Base-by-base conservation (phyloP, 2,797 vertebrate genomes). In the Channallabes apus region DNA sequence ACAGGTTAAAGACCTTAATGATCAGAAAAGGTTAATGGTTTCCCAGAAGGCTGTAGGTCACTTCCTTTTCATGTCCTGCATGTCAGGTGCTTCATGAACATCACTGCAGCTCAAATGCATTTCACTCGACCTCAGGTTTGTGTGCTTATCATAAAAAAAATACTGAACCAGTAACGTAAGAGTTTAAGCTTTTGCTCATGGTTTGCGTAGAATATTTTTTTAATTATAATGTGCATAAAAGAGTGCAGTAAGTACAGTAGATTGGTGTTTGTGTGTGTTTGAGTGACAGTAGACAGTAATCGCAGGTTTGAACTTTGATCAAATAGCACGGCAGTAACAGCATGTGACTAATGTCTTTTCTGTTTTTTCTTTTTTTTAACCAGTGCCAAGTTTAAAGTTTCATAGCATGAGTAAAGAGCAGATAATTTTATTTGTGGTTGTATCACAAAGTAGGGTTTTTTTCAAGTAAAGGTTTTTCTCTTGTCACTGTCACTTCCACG, bases 251-350 rank as follows among this genome's bases (percentile, higher is more conserved):
- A 46, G 29, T 27, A 65, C 82, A 51, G 79, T 69, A 22, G 46
- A 11, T 54, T 38, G 15, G 35, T n/a, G 46, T 27, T 41, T 85
- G 72, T 27, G 15, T 87, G 58, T 73, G 18, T 20, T 56, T 83
- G 29, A 51, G 22, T 46, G 38, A 38, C 18, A 38, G 76, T n/a
- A 54, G 64, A 78, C 35, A 24, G 12, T 61, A 24, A 46, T 73
- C 65, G 15, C 15, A 17, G 79, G 76, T 82, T 80, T 87, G 86
- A 65, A 86, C 88, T 86, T 87, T 87, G 86, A 72, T 84, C 84
- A 79, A 9, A 17, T 61, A 69, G 51, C 22, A 62, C 6, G 3
- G 67, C 22, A 41, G 41, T 62, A 59, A 38, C 80, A 46, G 65
- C 64, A 84, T 88, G 86, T 85, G 84, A 87, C 83, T 41, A 2